Evolutionary conservation across 1,140 invertebrate species (phyloP), one percentile per base, ranked within the genome.

Genomic region (Leptinotarsa undecemlineata): DNA sequence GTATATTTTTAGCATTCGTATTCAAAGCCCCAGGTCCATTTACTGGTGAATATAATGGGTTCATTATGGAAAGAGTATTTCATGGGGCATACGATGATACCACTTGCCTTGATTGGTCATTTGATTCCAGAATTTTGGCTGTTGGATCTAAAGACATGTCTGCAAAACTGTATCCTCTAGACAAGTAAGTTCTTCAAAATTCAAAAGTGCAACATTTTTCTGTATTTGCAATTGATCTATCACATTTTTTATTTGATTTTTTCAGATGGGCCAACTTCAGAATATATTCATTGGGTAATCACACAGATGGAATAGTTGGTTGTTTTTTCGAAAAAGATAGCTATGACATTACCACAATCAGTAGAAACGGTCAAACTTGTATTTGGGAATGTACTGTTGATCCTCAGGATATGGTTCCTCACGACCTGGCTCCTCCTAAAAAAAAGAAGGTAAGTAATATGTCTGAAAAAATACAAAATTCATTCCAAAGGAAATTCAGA

Each of bases 101-200:
- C 0, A 93, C 92, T 0, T 96, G 90, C 83, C 79, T 99, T 20
- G 92, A 95, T 85, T 99, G 97, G 97, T 96, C 96, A 0, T 89
- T 88, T 61, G 96, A 98, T 86, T 98, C 96, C 0, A 93, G 92
- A 78, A 86, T 96, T 23, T 84, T 98, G 33, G 92, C 92, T 73
- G 91, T 95, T 57, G 96, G 96, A 1, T 94, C 94, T 3, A 95
- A 95, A 84, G 96, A 98, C 85, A 95, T 92, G 81, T 90, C 91
- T n/a, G 92, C 91, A 0, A 92, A 92, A 84, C 87, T 98, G 17
- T 95, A 93, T 83, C 90, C 92, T 11, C 82, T 96, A 1, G 88
- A 93, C 69, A 92, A 90, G 78, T 91, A 77, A 73, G 77, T 76
- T 57, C 60, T 71, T 62, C 15, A 68, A 68, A 42, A 42, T 42